These are phyloP conservation scores for Eleginops maclovinus DNA, from an alignment of 2,113 vertebrate genomes.

Conservation along the genomic window DNA sequence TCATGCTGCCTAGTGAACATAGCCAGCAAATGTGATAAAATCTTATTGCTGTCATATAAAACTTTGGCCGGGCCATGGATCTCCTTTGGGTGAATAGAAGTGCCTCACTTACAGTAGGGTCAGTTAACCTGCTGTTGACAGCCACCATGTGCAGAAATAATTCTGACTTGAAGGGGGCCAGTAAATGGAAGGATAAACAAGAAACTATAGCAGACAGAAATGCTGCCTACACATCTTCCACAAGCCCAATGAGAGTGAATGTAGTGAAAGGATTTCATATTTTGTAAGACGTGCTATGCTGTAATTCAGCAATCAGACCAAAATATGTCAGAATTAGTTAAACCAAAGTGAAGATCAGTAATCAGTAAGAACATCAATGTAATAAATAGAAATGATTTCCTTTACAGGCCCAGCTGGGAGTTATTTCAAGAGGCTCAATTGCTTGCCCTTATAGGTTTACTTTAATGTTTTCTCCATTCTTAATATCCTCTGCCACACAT, in stretches of 20 bases:
- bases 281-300: background rate
- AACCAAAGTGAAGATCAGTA: background rate
- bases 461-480: background rate
- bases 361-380: background rate
- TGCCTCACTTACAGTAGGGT: background rate
- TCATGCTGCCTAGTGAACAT: background rate
- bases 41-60: background rate
- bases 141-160: background rate
- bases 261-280: background rate
- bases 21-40: slow-evolving; percentile 6
- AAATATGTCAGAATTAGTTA: background rate
- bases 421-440: background rate
- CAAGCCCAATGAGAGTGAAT: background rate
- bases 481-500: slow-evolving; percentile 1
- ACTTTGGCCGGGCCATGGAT: background rate
- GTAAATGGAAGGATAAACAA: background rate
- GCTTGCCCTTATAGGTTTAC: background rate
- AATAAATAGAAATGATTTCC: background rate
- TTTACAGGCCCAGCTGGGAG: background rate
- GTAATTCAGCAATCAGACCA: background rate
- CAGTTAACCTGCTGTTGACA: background rate
- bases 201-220: background rate
- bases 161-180: background rate
- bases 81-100: background rate
- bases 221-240: background rate